Evolutionary conservation across 1,140 invertebrate species (phyloP).

Genomic region (Trypoxylus dichotomus): DNA sequence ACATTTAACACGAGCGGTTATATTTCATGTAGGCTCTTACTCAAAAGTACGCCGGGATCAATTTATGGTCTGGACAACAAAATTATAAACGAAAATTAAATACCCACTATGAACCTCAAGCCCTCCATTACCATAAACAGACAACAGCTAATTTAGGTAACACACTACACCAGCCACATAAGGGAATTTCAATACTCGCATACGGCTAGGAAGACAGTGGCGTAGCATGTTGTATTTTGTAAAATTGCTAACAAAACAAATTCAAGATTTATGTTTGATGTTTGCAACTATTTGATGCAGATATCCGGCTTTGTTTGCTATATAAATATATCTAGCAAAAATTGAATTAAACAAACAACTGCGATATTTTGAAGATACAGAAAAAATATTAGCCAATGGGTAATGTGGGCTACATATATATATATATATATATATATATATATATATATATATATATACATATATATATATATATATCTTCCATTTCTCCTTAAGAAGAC

Average conservation of each 20-base stretch:
- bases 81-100: constrained; percentile 22
- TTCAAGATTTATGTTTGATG: no score
- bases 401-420: no score
- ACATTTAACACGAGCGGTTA: background rate
- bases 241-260: background rate
- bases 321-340: no score
- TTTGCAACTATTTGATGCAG: no score
- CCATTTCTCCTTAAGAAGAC: no score
- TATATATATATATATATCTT: no score
- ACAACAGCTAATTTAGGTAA: constrained; percentile 17
- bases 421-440: no score
- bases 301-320: no score
- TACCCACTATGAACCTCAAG: background rate
- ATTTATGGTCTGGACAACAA: background rate
- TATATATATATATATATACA: no score
- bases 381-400: no score
- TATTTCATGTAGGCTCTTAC: background rate
- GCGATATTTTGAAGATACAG: no score
- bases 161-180: background rate
- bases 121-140: constrained; percentile 17
- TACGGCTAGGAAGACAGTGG: background rate
- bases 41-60: background rate
- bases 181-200: background rate
- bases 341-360: no score
- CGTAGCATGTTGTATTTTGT: background rate